Evolutionary conservation across 2,113 vertebrate species (phyloP).

Genomic region (Aptenodytes patagonicus): DNA sequence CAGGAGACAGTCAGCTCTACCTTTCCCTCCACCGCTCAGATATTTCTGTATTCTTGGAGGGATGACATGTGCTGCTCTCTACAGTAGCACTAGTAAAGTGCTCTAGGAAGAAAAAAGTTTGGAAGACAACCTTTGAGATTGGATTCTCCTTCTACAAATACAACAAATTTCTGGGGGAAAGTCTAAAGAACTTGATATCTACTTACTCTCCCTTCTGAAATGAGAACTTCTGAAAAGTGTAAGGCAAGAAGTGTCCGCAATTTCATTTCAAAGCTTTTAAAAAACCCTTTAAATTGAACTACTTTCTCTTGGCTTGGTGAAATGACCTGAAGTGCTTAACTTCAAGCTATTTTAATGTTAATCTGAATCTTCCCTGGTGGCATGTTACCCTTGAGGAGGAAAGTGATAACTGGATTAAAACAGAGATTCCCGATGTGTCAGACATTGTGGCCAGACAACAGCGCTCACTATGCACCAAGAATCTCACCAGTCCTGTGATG

Average conservation of each 20-base stretch:
- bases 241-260: not conserved
- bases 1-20: not conserved
- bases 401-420: not conserved
- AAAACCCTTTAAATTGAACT: not conserved
- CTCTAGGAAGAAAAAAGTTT: not conserved
- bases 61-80: not conserved
- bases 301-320: not conserved
- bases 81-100: not conserved
- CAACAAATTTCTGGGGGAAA: not conserved
- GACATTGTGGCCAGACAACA: not conserved
- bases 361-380: not conserved
- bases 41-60: not conserved
- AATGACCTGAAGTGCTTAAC: not conserved
- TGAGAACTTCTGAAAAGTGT: not conserved
- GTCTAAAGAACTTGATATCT: not conserved
- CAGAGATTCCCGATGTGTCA: not conserved
- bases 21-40: not conserved
- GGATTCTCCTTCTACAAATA: not conserved
- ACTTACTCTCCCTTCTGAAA: not conserved
- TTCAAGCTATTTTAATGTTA: not conserved
- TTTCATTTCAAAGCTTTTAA: not conserved
- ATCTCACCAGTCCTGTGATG: not conserved
- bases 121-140: not conserved
- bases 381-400: not conserved
- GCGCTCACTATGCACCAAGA: not conserved